Evolutionary conservation across 1,140 invertebrate species (phyloP).

Genomic region (Pseudomyrmex sp.): DNA sequence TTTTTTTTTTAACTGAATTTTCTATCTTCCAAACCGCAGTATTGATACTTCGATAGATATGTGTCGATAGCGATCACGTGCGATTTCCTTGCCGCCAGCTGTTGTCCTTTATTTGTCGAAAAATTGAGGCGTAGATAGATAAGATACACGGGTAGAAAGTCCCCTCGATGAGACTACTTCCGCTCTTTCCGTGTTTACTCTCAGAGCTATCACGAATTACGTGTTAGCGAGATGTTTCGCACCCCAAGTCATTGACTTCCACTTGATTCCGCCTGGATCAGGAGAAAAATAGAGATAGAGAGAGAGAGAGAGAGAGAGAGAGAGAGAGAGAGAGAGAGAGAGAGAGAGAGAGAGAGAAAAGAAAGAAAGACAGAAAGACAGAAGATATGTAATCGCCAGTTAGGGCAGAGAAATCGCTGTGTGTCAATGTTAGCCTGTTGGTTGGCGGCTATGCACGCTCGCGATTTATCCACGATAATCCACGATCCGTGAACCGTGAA

Average conservation of each 20-base stretch:
- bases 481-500: constrained; percentile 74
- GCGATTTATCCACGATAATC: constrained; percentile 71
- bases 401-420: constrained; percentile 66
- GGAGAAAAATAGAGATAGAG: background rate
- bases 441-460: constrained; percentile 42
- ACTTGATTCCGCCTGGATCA: constrained; percentile 41
- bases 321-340: background rate
- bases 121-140: constrained; percentile 27
- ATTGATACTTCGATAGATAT: background rate
- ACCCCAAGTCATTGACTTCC: constrained; percentile 55
- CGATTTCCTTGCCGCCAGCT: background rate
- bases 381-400: background rate
- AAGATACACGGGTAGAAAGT: constrained; percentile 13
- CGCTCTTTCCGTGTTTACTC: constrained; percentile 45
- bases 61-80: background rate
- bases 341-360: background rate
- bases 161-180: constrained; percentile 16
- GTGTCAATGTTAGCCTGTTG: constrained; percentile 69
- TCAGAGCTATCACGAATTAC: constrained; percentile 45
- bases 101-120: constrained; percentile 29
- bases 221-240: constrained; percentile 26
- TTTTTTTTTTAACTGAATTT: too few species aligned
- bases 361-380: background rate
- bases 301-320: background rate
- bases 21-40: background rate